Evolutionary conservation across 1,140 invertebrate genomes (phyloP).

Genomic region (Aphelinus certus): DNA sequence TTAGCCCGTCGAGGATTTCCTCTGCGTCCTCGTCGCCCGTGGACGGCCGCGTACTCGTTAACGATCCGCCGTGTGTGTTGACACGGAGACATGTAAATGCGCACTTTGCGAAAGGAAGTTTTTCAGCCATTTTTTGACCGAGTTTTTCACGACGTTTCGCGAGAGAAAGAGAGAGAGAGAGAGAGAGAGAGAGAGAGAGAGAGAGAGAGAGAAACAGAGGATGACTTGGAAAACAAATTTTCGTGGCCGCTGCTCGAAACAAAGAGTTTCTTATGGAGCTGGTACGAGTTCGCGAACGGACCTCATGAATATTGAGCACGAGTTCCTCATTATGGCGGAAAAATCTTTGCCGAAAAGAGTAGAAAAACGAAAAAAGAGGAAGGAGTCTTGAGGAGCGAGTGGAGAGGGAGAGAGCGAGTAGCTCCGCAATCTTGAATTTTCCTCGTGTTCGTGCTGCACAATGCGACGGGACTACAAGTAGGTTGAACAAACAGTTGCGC

Average conservation of each 20-base stretch:
- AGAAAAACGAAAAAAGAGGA: neutral
- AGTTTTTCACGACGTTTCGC: neutral
- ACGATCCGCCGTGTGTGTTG: too few species aligned
- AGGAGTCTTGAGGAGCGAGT: neutral
- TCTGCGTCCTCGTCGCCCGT: too few species aligned
- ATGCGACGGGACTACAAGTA: conserved; percentile 7
- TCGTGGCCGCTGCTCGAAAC: too few species aligned
- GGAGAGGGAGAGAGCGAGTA: too few species aligned
- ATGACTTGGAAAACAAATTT: too few species aligned
- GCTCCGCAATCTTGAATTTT: conserved; percentile 1
- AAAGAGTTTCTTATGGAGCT: too few species aligned
- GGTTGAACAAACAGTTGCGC: conserved; percentile 16
- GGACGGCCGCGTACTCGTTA: too few species aligned
- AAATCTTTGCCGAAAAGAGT: conserved; percentile 2
- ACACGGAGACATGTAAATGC: too few species aligned
- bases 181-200: neutral
- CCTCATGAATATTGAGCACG: conserved; percentile 4
- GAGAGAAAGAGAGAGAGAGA: neutral
- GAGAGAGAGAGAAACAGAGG: too few species aligned
- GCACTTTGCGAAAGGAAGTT: too few species aligned
- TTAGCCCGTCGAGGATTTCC: too few species aligned
- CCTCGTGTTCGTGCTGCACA: neutral
- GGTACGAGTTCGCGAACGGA: neutral
- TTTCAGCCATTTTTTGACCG: too few species aligned
- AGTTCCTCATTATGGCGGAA: conserved; percentile 5